Evolutionary conservation across 2,888 invertebrate species (phyloP), one percentile per base, ranked within the genome.

Genomic region (Acanthosepion lycidas): DNA sequence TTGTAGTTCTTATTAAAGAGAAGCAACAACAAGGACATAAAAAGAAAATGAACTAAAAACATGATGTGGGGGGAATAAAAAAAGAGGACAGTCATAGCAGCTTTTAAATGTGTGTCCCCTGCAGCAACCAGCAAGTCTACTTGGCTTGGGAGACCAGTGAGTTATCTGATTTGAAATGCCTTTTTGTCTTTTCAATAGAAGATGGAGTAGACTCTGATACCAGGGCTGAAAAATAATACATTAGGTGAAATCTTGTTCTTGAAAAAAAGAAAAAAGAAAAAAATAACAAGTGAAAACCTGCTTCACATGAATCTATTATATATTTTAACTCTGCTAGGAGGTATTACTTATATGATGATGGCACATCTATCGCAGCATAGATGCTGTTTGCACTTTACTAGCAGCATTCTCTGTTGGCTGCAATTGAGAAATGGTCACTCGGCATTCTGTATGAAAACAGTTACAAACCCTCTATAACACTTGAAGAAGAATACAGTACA

Each of bases 61-160:
- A 78, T 78, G n/a, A 26, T 28, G 28, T 15, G 20, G 55, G 55
- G 55, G 4, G 15, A n/a, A 1, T 0, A n/a, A 15, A 23, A n/a
- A 9, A 33, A n/a, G 78, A 33, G 78, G 78, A 78, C 78, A 78
- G 78, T 78, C 78, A 78, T n/a, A 33, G 78, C 78, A n/a, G 78
- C 78, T 78, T 78, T 78, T 78, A 78, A 78, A 78, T 33, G 33
- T 33, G 33, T 78, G 78, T 78, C 78, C 78, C 78, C 78, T 78
- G n/a, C 78, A 78, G 78, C 78, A 78, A 78, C n/a, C 78, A 78
- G 78, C 78, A 78, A 78, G 78, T 78, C n/a, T 78, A 78, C 78
- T 78, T 78, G n/a, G 78, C 78, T 78, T 78, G 78, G 78, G 33
- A 78, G 78, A 78, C 78, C 78, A 78, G n/a, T n/a, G 78, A 78